phyloP scores from a whole-genome alignment of 2,888 invertebrate genomes.

The Hyposoter didymator region DNA sequence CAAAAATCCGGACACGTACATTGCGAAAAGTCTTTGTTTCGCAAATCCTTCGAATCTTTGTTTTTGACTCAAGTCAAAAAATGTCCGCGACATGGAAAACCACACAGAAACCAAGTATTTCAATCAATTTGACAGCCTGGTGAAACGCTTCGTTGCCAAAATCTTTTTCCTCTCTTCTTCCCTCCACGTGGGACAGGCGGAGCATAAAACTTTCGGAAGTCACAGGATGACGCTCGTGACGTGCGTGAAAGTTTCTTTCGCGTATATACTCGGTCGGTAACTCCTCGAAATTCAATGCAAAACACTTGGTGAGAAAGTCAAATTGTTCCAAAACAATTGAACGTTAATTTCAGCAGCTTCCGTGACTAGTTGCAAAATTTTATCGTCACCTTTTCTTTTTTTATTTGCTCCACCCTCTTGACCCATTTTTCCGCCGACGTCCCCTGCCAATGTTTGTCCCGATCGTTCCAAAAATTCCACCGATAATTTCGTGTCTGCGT shows the following conservation, averaged over 20 bases:
- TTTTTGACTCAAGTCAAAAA: not conserved
- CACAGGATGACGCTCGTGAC: not conserved
- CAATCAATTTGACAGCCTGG: not conserved
- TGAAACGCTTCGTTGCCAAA: not conserved
- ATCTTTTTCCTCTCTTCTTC: not conserved
- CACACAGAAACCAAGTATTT: not conserved
- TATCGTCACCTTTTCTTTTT: not conserved
- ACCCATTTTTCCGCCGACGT: not conserved
- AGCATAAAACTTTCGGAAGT: constrained; percentile 1
- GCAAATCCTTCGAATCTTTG: not conserved
- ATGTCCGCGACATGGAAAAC: not conserved
- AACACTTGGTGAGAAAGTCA: not conserved
- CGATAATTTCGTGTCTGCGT: not conserved
- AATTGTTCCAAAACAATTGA: too few relatives aligned
- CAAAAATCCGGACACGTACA: constrained; percentile 2
- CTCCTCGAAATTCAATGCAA: not conserved
- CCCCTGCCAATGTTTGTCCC: not conserved
- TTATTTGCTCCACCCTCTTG: not conserved
- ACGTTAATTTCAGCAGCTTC: not conserved
- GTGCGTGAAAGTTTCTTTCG: not conserved
- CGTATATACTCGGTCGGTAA: constrained; percentile 2
- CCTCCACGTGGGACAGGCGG: not conserved
- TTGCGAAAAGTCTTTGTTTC: constrained; percentile 26
- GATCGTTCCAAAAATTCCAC: not conserved
- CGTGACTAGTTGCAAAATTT: too few relatives aligned